A percentile compares a stretch with the other conserved stretches of the same genome.
Conservation (phyloP, 2,888 invertebrate genomes). For the Catocala sponsa region DNA sequence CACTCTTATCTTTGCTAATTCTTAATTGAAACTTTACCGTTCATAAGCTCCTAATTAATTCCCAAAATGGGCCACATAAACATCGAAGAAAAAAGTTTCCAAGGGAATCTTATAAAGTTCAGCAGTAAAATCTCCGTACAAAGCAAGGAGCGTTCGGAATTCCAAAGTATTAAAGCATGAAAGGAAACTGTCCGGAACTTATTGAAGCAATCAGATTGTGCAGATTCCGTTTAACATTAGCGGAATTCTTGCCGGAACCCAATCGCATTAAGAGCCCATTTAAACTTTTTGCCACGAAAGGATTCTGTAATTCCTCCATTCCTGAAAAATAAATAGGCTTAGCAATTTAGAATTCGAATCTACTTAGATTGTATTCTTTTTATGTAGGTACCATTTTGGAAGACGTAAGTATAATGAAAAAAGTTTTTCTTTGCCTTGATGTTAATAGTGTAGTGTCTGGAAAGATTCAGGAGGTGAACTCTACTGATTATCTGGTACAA, state of each 20-base stretch:
- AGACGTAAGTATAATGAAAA: conserved; percentile 51
- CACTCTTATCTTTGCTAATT: neutral
- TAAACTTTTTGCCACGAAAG: conserved; percentile 80
- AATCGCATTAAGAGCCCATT: conserved; percentile 84
- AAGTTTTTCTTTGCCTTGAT: conserved; percentile 39
- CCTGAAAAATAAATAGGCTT: conserved; percentile 73
- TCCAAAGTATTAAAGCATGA: conserved; percentile 79
- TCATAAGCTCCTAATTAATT: conserved; percentile 45
- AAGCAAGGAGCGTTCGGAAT: conserved; percentile 67
- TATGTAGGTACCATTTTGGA: conserved; percentile 39
- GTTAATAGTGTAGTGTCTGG: conserved; percentile 39
- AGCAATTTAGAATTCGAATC: conserved; percentile 59
- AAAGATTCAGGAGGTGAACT: conserved; percentile 18
- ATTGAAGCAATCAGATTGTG: conserved; percentile 85
- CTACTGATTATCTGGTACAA: conserved; percentile 31
- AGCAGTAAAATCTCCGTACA: conserved; percentile 60
- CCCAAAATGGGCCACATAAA: conserved; percentile 44
- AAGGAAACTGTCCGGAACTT: conserved; percentile 82
- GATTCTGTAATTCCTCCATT: conserved; percentile 73
- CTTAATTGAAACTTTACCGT: conserved; percentile 38
- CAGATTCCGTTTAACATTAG: conserved; percentile 83
- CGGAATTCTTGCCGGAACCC: conserved; percentile 80
- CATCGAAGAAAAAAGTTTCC: conserved; percentile 42
- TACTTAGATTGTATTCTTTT: conserved; percentile 51
- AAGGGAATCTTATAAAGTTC: conserved; percentile 56